Evolutionary conservation across 2,113 vertebrate species (phyloP).

Genomic region (Perognathus longimembris): DNA sequence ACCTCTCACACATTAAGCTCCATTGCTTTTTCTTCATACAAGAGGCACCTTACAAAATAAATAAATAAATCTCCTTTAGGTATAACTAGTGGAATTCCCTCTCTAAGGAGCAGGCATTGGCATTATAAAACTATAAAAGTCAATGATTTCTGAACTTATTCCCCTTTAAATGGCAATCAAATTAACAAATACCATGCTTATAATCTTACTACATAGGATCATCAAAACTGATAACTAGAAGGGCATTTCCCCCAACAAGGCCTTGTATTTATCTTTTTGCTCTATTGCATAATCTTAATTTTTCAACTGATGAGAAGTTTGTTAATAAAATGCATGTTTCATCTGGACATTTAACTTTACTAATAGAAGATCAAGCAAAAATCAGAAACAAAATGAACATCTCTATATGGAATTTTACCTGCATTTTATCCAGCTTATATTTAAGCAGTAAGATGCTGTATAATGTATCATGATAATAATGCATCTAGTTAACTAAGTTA

Average conservation of each 20-base stretch:
- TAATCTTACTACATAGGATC: slow-evolving; percentile 71
- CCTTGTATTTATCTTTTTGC: slow-evolving; percentile 56
- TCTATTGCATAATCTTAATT: slow-evolving; percentile 65
- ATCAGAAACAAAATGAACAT: slow-evolving; percentile 70
- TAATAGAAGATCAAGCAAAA: slow-evolving; percentile 73
- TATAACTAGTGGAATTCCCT: slow-evolving; percentile 83
- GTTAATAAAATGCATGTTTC: slow-evolving; percentile 73
- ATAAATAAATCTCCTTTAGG: slow-evolving; percentile 84
- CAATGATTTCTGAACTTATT: slow-evolving; percentile 80
- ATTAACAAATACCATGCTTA: slow-evolving; percentile 78
- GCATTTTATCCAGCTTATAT: slow-evolving; percentile 69
- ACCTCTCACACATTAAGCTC: slow-evolving; percentile 84
- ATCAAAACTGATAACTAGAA: slow-evolving; percentile 65
- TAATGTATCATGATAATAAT: slow-evolving; percentile 53
- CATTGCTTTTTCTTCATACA: slow-evolving; percentile 83
- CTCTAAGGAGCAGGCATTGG: slow-evolving; percentile 83
- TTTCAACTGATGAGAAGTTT: slow-evolving; percentile 66
- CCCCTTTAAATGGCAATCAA: slow-evolving; percentile 78
- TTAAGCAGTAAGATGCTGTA: slow-evolving; percentile 64
- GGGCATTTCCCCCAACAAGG: slow-evolving; percentile 65
- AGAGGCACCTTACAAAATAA: slow-evolving; percentile 83
- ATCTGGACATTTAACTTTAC: slow-evolving; percentile 66
- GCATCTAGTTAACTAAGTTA: slow-evolving; percentile 72
- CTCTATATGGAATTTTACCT: slow-evolving; percentile 73
- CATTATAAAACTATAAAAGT: slow-evolving; percentile 81